Conservation (phyloP, 2,797 vertebrate species). For the Menidia menidia region DNA sequence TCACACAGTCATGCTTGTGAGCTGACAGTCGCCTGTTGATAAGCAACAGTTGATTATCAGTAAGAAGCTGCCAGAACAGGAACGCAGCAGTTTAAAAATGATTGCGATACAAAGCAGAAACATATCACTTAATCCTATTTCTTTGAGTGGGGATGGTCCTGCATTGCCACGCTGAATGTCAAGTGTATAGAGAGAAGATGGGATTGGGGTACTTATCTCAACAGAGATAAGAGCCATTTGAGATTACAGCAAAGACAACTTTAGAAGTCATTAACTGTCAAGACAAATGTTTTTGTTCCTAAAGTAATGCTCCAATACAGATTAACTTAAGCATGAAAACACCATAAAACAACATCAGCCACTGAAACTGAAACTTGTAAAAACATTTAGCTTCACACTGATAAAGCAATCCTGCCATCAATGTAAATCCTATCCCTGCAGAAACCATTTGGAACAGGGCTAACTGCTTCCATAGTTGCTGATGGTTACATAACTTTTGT, state of each 20-base stretch:
- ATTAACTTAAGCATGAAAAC: background rate
- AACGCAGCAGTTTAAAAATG: constrained; percentile 20
- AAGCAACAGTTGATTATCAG: constrained; percentile 27
- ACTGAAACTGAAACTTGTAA: background rate
- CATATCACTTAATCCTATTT: constrained; percentile 18
- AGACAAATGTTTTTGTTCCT: background rate
- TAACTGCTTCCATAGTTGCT: too few relatives aligned
- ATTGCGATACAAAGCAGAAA: constrained; percentile 23
- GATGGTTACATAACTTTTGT: too few relatives aligned
- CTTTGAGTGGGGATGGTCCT: constrained; percentile 22
- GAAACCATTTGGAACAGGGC: too few relatives aligned
- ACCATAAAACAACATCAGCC: background rate
- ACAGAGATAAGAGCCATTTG: background rate
- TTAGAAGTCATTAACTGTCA: background rate
- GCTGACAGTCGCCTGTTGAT: constrained; percentile 10
- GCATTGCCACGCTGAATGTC: constrained; percentile 9
- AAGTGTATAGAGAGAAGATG: constrained; percentile 5
- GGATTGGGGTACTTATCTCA: background rate
- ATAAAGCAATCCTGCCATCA: background rate
- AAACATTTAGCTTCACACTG: background rate
- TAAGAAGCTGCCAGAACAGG: constrained; percentile 25
- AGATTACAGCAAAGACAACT: background rate
- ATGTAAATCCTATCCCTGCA: background rate
- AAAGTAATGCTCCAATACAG: background rate
- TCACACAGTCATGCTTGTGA: constrained; percentile 6